Evolutionary conservation across 1,140 invertebrate species (phyloP), one percentile per base, ranked within the genome.

Genomic region (Scaptodrosophila lebanonensis): DNA sequence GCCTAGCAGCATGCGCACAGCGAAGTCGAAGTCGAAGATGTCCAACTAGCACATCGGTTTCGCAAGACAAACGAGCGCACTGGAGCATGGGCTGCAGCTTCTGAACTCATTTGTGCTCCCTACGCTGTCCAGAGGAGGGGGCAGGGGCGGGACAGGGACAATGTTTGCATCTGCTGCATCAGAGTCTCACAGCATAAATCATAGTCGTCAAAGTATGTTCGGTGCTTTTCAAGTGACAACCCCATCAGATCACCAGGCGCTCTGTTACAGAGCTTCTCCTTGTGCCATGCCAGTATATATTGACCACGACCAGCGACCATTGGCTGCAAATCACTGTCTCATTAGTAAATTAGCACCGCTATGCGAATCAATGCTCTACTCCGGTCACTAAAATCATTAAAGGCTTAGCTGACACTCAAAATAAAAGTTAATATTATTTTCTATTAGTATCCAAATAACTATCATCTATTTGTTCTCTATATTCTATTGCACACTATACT

Each of bases 271-370:
- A 32, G 33, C 18, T n/a, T 7, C 17, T 25, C 33, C 40, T 35
- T 53, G 18, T 9, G n/a, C 22, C 13, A 20, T 25, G 22, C 18
- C 9, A 39, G 29, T 12, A 25, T 47, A 35, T 42, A 48, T 35
- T 48, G 11, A 11, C 42, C 20, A 53, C 51, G 43, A 48, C 39
- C 18, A 12, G 25, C 45, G 45, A 25, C 42, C 30, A 25, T 49
- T 67, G 56, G 32, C 52, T 53, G 47, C 53, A 66, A 72, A 68
- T 68, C 64, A 65, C 42, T 36, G 63, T 35, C 63, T 79, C 72
- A 85, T 84, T 85, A 84, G 71, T 53, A 68, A 84, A 83, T 83
- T 68, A 71, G 54, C 50, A 70, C 63, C n/a, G n/a, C n/a, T n/a
- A n/a, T n/a, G n/a, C n/a, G n/a, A n/a, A n/a, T n/a, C n/a, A n/a